A percentile compares a stretch with the other conserved stretches of the same genome.
Evolutionary conservation across 1,140 invertebrate genomes (phyloP).

Genomic region (Stegodyphus mimosarum): DNA sequence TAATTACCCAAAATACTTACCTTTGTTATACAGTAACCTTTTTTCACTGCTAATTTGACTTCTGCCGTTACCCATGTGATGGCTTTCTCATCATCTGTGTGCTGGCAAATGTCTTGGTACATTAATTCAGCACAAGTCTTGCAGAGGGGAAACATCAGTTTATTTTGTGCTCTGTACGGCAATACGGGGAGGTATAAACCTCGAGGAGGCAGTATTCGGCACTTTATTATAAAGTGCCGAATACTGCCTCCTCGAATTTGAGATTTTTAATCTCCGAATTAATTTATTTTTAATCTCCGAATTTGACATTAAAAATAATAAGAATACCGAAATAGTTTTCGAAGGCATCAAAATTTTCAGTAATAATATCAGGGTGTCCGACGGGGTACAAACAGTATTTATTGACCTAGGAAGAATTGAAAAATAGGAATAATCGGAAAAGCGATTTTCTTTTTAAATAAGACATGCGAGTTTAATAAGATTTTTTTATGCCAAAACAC

Average conservation of each 20-base stretch:
- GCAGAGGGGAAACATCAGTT: conserved; percentile 15
- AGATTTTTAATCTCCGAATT: too few species aligned
- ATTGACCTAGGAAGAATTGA: too few species aligned
- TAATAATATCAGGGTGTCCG: conserved; percentile 66
- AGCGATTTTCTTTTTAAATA: too few species aligned
- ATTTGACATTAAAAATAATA: too few species aligned
- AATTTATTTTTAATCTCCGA: too few species aligned
- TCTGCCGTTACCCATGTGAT: neutral
- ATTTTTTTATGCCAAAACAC: too few species aligned
- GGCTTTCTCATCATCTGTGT: neutral
- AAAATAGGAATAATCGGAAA: too few species aligned
- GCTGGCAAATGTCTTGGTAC: neutral
- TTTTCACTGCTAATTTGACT: neutral
- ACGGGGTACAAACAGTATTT: conserved; percentile 64
- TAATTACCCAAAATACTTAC: too few species aligned
- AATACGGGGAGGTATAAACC: conserved; percentile 60
- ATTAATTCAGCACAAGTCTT: neutral
- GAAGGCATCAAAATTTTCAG: conserved; percentile 62
- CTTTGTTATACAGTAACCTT: neutral
- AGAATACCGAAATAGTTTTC: conserved; percentile 63
- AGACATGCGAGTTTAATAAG: too few species aligned
- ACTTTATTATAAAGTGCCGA: conserved; percentile 63
- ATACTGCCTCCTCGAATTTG: conserved; percentile 58
- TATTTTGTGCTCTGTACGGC: conserved; percentile 4
- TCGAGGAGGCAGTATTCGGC: conserved; percentile 60